phyloP scores from a whole-genome alignment of 2,797 vertebrate genomes.

The Lycodopsis pacificus region DNA sequence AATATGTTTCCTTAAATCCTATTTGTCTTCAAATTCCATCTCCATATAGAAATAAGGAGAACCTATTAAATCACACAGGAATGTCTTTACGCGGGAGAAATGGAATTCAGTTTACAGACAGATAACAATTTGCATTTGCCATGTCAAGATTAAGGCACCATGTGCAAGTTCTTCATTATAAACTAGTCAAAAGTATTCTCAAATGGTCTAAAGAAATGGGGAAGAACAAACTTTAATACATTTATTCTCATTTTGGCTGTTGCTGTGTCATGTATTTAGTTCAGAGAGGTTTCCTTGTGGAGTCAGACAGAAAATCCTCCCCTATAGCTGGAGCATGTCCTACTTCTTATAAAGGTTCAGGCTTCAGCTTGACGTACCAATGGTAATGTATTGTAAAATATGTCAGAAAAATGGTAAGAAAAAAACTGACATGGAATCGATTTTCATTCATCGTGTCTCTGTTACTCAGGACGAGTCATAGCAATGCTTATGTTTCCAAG shows the following conservation, averaged over 20 bases:
- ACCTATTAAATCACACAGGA: constrained; percentile 76
- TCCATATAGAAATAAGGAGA: constrained; percentile 76
- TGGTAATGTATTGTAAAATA: constrained; percentile 16
- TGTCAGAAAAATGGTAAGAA: neutral
- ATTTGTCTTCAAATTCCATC: constrained; percentile 84
- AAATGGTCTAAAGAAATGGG: constrained; percentile 22
- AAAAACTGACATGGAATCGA: neutral
- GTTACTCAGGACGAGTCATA: neutral
- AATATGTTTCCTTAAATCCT: constrained; percentile 83
- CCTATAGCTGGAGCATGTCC: neutral
- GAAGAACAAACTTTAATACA: constrained; percentile 24
- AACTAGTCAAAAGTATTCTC: constrained; percentile 34
- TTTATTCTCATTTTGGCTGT: constrained; percentile 16
- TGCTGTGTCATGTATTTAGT: neutral
- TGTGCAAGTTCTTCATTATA: constrained; percentile 41
- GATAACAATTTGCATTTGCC: constrained; percentile 63
- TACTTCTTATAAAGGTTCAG: constrained; percentile 8
- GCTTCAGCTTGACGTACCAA: constrained; percentile 5
- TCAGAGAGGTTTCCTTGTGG: neutral
- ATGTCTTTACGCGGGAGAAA: constrained; percentile 65
- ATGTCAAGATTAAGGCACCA: constrained; percentile 55
- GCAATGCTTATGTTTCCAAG: neutral
- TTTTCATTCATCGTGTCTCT: neutral
- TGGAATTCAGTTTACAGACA: constrained; percentile 66
- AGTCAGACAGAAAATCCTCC: constrained; percentile 9